Percentiles rank a stretch among this genome's conserved stretches.
Conservation (phyloP, 1,140 invertebrate genomes). For the Drosophila ercepeae region DNA sequence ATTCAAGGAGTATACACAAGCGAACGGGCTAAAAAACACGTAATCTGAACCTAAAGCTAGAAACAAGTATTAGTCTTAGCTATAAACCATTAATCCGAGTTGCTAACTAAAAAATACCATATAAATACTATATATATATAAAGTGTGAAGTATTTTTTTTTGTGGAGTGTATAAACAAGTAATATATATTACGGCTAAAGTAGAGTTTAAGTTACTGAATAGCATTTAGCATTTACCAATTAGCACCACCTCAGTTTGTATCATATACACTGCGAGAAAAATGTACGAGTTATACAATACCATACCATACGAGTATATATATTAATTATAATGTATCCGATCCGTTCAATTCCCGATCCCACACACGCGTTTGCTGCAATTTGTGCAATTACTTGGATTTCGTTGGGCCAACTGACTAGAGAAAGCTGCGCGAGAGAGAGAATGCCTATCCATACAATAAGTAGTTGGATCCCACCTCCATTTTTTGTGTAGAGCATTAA, state of each 20-base stretch:
- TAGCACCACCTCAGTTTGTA: conserved; percentile 50
- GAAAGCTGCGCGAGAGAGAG: conserved; percentile 1
- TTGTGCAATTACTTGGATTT: conserved; percentile 49
- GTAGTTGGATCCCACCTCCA: conserved; percentile 11
- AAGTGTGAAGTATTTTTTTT: conserved; percentile 15
- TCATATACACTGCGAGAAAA: conserved; percentile 26
- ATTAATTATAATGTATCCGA: conserved; percentile 31
- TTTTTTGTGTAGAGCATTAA: conserved; percentile 53
- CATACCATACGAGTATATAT: background rate
- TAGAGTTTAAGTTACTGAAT: conserved; percentile 47
- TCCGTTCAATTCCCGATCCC: conserved; percentile 51
- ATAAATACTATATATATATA: background rate
- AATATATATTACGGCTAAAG: conserved; percentile 45
- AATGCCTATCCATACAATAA: background rate
- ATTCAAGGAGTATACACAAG: conserved; percentile 46
- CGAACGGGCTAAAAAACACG: conserved; percentile 32
- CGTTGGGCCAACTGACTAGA: conserved; percentile 33
- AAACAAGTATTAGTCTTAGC: conserved; percentile 44
- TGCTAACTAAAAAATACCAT: conserved; percentile 5
- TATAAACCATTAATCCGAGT: conserved; percentile 7
- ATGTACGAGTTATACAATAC: too few species aligned
- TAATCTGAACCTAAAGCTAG: conserved; percentile 28
- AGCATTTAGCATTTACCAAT: conserved; percentile 46
- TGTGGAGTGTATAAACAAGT: conserved; percentile 29
- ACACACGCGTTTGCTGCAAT: conserved; percentile 32